Evolutionary conservation across 2,113 vertebrate species (phyloP).

Genomic region (Eidolon helvum): DNA sequence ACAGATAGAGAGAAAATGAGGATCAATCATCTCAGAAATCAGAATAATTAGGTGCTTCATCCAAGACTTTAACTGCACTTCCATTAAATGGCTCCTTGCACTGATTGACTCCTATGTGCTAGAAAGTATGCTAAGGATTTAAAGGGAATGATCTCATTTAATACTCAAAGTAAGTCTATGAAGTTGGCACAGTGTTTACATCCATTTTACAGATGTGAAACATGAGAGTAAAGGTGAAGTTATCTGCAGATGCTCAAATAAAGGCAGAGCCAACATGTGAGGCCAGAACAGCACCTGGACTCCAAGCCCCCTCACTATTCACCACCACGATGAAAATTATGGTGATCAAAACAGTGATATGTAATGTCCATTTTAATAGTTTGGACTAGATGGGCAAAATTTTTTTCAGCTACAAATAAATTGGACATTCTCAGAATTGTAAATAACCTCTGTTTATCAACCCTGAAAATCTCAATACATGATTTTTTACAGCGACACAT

Average conservation of each 20-base stretch:
- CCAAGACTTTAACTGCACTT: neutral
- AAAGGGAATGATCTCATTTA: neutral
- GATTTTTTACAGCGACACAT: neutral
- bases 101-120: neutral
- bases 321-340: neutral
- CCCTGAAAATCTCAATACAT: neutral
- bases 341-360: neutral
- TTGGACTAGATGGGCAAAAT: neutral
- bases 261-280: neutral
- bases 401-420: conserved; percentile 3
- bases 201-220: neutral
- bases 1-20: neutral
- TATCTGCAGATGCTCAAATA: neutral
- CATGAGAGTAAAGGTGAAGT: neutral
- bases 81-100: neutral
- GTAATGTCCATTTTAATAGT: neutral
- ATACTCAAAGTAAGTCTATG: neutral
- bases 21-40: neutral
- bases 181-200: too few species aligned
- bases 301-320: neutral
- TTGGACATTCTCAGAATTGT: neutral
- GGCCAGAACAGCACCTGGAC: neutral
- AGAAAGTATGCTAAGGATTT: neutral
- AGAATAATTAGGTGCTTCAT: neutral
- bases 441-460: neutral